phyloP scores from a whole-genome alignment of 2,113 vertebrate species.

The Ochotona princeps region DNA sequence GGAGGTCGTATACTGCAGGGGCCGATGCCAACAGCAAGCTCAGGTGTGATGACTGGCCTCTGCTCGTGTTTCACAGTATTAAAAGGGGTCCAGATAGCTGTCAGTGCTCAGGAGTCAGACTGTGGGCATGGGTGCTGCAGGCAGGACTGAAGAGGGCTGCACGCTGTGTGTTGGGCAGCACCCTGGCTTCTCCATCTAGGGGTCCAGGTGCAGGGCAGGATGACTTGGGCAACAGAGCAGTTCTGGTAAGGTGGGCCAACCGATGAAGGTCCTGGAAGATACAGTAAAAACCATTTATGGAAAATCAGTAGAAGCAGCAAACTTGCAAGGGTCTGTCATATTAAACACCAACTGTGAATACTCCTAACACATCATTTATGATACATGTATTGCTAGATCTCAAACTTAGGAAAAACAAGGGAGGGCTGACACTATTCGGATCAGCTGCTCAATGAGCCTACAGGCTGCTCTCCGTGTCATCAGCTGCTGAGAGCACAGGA shows the following conservation, averaged over 20 bases:
- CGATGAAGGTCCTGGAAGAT: neutral
- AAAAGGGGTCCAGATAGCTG: neutral
- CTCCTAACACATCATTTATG: neutral
- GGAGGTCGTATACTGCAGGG: too few relatives aligned
- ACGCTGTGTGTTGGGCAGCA: neutral
- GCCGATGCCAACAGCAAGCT: neutral
- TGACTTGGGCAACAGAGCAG: neutral
- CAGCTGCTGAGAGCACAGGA: too few relatives aligned
- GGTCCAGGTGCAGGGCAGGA: neutral
- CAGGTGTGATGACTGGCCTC: too few relatives aligned
- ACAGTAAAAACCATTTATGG: neutral
- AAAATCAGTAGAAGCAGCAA: neutral
- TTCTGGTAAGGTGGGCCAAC: neutral
- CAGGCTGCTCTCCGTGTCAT: fast-evolving
- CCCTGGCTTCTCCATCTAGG: neutral
- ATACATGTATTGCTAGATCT: neutral
- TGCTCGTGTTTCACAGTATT: neutral
- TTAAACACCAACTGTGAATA: neutral
- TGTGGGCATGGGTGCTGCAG: neutral
- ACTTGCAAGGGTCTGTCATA: neutral
- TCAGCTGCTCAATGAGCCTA: neutral
- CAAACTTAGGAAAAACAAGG: neutral
- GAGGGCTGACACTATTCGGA: neutral
- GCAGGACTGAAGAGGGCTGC: neutral
- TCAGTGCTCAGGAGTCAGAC: neutral